Evolutionary conservation across 2,888 invertebrate genomes (phyloP), one percentile per base, ranked within the genome.

Genomic region (Conus canariensis): DNA sequence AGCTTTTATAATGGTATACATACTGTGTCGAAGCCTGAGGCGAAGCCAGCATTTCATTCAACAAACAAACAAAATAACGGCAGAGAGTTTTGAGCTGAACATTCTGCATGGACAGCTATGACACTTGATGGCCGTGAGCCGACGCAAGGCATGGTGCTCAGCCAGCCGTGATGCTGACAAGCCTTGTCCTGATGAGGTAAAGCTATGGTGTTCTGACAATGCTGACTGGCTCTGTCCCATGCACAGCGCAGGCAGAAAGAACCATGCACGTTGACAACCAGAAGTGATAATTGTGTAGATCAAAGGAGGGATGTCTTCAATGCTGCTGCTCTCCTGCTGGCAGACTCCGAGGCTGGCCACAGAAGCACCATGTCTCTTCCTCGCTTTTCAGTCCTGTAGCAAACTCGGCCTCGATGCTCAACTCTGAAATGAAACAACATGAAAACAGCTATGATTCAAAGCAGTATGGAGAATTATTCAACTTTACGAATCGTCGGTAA

Each of bases 281-380:
- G 45, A 80, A 30, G 77, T 80, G 45, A 45, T 22, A 16, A 14
- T 8, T 77, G 77, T 77, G 77, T 77, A 30, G 77, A 25, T 30
- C 30, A 45, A 9, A 77, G 77, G 77, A 77, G 64, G 77, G 30
- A 12, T 83, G 82, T 56, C 14, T 9, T 58, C 82, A 19, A 19
- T 83, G 82, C 82, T 83, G 82, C 82, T 83, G 77, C 77, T 77
- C 77, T 77, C 14, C 30, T 30, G 19, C 30, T 30, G 30, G 56
- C 19, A 8, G 19, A 58, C 7, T 83, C 82, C 19, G 12, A 58
- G 82, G 82, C 56, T 82, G 56, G 82, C 22, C 82, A 58, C 25
- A 22, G 56, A 22, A 83, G 56, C 30, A 8, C 58, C 19, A 9
- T 19, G 9, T 83, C 82, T 25, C 56, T 83, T 83, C 82, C 25